Base-by-base conservation (phyloP, 2,888 invertebrate species). In the Cantharis rustica region DNA sequence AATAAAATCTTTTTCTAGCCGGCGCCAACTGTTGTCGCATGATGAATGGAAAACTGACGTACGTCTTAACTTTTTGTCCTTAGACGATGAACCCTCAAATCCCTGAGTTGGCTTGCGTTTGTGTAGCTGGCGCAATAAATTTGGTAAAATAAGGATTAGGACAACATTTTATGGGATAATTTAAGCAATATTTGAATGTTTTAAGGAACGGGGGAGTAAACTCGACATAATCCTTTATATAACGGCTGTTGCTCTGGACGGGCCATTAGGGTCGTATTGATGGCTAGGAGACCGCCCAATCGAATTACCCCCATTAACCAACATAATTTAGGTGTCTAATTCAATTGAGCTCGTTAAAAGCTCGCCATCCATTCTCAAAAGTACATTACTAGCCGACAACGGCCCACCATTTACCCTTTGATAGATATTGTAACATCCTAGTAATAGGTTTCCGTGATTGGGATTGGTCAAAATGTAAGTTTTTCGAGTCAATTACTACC, bases 271-370 rank as follows among this genome's bases (percentile, higher is more conserved):
- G 79, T 76, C 81, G 81, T 83, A 84, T 85, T 83, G 84, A 85
- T 85, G 84, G 82, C 81, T 80, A 74, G 79, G 80, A 82, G 83
- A 83, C 83, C 84, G 84, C 84, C 85, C 84, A 85, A 85, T 85
- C 84, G 85, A 86, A 85, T 86, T 84, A 84, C 84, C 77, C 82
- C 85, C 84, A 85, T 85, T 85, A 86, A 82, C 83, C 83, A 83
- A 84, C 84, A 85, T 86, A 86, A 85, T 85, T 86, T 85, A 86
- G 85, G 85, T 84, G 84, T 84, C 84, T 85, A 84, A 86, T 86
- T 86, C 85, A 85, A 86, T 86, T 85, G 85, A 73, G 83, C 81
- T 86, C 85, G 84, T 85, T 85, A 85, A 84, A 84, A 83, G 83
- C 82, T 78, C 79, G 79, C 83, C 83, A 83, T 84, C 85, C 83